A percentile compares a stretch with the other conserved stretches of the same genome.
phyloP scores from a whole-genome alignment of 2,888 invertebrate species.

The Epinotia bilunana region DNA sequence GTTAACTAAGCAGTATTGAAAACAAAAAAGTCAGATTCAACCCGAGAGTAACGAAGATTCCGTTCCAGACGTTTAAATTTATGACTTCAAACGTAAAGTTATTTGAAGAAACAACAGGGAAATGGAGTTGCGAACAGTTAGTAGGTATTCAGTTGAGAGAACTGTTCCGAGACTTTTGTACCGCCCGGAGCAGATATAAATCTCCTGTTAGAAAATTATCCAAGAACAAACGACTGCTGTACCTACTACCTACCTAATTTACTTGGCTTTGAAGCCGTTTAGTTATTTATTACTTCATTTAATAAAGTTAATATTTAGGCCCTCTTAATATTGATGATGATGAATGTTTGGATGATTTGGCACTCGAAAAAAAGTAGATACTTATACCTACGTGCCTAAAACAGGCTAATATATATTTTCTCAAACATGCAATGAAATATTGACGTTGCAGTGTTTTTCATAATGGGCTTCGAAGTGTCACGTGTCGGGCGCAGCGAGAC shows the following conservation, averaged over 20 bases:
- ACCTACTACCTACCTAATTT: slow-evolving; percentile 50
- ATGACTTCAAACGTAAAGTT: slow-evolving; percentile 44
- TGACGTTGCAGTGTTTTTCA: no score
- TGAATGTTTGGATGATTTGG: background rate
- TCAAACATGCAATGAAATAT: no score
- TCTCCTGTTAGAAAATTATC: slow-evolving; percentile 54
- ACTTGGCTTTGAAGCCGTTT: slow-evolving; percentile 41
- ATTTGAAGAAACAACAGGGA: slow-evolving; percentile 48
- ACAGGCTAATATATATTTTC: background rate
- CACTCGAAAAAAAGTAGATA: background rate
- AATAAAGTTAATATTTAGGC: background rate
- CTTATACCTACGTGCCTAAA: background rate
- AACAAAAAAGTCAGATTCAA: slow-evolving; percentile 37
- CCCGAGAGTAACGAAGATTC: slow-evolving; percentile 29
- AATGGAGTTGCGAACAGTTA: slow-evolving; percentile 52
- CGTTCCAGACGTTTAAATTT: slow-evolving; percentile 42
- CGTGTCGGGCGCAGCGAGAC: no score
- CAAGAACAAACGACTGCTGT: slow-evolving; percentile 48
- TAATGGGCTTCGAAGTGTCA: no score
- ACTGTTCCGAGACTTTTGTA: slow-evolving; percentile 51
- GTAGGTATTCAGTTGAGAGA: slow-evolving; percentile 46
- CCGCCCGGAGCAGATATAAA: slow-evolving; percentile 52
- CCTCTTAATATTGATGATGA: no score
- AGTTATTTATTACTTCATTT: slow-evolving; percentile 14
- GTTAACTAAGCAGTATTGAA: slow-evolving; percentile 32